Conservation (phyloP, 2,113 vertebrate species). For the Anguilla japonica region DNA sequence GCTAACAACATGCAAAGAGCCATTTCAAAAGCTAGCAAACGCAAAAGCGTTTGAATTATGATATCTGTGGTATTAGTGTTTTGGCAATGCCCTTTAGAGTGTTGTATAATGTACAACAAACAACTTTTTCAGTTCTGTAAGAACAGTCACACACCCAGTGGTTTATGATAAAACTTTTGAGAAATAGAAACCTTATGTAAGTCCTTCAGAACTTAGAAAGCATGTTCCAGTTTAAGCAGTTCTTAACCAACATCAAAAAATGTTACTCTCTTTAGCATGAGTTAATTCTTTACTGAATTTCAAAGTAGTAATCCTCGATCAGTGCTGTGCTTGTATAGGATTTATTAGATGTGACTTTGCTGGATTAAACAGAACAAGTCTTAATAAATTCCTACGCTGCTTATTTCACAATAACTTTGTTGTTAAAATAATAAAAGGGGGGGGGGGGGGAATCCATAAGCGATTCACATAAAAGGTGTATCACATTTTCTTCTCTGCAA, state of each 20-base stretch:
- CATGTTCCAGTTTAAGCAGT: not conserved
- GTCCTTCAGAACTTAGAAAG: not conserved
- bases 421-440: slow-evolving; percentile 7
- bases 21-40: too few species aligned
- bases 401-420: slow-evolving; percentile 14
- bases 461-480: slow-evolving; percentile 29
- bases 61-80: not conserved
- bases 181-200: not conserved
- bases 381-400: not conserved
- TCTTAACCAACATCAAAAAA: not conserved
- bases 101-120: not conserved
- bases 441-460: slow-evolving; percentile 18
- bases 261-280: not conserved
- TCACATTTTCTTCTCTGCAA: slow-evolving; percentile 15
- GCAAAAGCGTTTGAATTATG: too few species aligned
- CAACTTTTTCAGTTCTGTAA: not conserved
- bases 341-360: not conserved
- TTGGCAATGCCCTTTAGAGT: not conserved
- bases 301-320: not conserved
- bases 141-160: not conserved
- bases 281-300: not conserved
- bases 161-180: not conserved
- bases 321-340: not conserved
- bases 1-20: too few species aligned
- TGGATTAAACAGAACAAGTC: not conserved